A percentile compares a stretch with the other conserved stretches of the same genome.
These are phyloP conservation scores for Caerostris extrusa DNA, from an alignment of 1,140 invertebrate species.

Conservation along the genomic window DNA sequence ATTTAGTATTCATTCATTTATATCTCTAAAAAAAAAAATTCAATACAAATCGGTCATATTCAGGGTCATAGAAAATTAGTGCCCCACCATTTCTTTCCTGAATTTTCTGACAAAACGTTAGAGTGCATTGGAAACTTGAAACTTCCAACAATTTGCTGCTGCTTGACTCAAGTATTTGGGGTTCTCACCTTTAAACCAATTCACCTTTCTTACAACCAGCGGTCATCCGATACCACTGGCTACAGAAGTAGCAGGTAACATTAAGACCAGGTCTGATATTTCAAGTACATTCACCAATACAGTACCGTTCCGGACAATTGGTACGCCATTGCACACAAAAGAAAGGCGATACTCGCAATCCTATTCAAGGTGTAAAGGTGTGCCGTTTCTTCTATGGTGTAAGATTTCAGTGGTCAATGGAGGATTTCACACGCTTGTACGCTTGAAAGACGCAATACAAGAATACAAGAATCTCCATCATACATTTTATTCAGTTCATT, in stretches of 20 bases:
- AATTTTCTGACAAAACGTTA: too few species aligned
- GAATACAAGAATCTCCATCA: background rate
- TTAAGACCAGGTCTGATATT: background rate
- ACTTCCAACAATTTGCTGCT: background rate
- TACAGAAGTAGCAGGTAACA: conserved; percentile 4
- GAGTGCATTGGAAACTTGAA: background rate
- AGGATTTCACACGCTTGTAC: background rate
- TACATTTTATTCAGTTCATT: background rate
- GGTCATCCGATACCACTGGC: background rate
- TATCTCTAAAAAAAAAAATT: too few species aligned
- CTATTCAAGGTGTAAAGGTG: background rate
- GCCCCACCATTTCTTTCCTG: too few species aligned
- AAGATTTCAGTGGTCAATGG: background rate
- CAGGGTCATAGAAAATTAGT: too few species aligned
- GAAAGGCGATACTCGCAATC: background rate
- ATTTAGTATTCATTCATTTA: too few species aligned
- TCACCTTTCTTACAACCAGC: background rate
- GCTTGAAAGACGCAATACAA: background rate
- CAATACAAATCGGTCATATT: too few species aligned
- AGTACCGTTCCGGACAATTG: background rate
- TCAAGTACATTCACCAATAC: background rate
- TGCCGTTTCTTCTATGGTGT: background rate
- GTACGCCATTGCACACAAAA: background rate
- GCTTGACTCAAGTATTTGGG: conserved; percentile 20
- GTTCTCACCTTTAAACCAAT: conserved; percentile 48